A percentile compares a stretch with the other conserved stretches of the same genome.
phyloP scores from a whole-genome alignment of 1,140 invertebrate species.

The Zaprionus kolodkinae region DNA sequence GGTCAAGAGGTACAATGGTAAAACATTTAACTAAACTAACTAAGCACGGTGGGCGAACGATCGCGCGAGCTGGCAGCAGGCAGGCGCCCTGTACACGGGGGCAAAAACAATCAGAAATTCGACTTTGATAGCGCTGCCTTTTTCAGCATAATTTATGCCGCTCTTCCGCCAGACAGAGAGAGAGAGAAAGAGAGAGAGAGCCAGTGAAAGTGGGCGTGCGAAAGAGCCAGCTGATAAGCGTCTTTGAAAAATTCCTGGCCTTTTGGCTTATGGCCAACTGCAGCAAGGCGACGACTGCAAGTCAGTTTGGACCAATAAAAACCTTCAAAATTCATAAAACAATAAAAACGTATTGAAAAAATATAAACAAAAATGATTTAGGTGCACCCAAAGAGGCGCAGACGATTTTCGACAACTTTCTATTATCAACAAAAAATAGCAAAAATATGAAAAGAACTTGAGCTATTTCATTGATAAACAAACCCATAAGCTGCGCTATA shows the following conservation, averaged over 20 bases:
- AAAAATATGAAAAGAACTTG: background rate
- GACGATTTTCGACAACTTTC: background rate
- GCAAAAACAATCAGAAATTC: conserved; percentile 39
- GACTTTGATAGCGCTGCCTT: conserved; percentile 32
- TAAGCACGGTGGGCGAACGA: background rate
- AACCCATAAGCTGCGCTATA: background rate
- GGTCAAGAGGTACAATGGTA: background rate
- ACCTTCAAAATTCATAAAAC: background rate
- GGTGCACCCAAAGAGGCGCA: background rate
- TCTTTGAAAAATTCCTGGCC: conserved; percentile 11
- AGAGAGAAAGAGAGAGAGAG: background rate
- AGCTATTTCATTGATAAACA: background rate
- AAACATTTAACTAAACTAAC: background rate
- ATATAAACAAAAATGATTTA: background rate
- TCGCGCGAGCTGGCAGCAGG: background rate
- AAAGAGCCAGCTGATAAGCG: conserved; percentile 29
- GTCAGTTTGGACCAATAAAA: background rate
- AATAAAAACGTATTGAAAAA: background rate
- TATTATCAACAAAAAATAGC: too few relatives aligned
- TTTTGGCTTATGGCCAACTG: conserved; percentile 58
- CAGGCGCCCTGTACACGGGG: background rate
- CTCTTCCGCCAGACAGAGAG: conserved; percentile 42
- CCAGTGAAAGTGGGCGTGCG: background rate
- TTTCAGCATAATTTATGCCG: conserved; percentile 60
- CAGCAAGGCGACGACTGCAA: conserved; percentile 5